phyloP scores from a whole-genome alignment of 2,113 vertebrate species.

The Ramphastos sulfuratus region DNA sequence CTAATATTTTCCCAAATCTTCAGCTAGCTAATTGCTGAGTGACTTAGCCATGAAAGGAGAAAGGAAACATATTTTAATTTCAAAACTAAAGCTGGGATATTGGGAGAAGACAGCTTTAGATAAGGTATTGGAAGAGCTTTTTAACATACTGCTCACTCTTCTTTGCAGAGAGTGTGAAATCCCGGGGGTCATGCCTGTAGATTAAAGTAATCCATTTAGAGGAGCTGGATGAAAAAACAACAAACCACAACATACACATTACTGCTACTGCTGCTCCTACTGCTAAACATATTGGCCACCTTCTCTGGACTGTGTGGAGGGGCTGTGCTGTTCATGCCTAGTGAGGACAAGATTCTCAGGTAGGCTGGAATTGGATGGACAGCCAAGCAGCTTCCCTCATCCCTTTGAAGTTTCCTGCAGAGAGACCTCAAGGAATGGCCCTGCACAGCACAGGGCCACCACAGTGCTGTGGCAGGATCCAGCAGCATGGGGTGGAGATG shows the following conservation, averaged over 20 bases:
- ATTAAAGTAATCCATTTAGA: not conserved
- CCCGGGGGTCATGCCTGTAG: not conserved
- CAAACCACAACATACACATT: not conserved
- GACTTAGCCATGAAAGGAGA: not conserved
- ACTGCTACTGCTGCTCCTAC: not conserved
- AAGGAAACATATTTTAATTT: constrained; percentile 20
- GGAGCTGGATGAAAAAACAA: not conserved
- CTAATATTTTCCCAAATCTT: not conserved
- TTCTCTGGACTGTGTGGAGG: not conserved
- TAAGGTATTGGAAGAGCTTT: not conserved
- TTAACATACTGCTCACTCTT: not conserved
- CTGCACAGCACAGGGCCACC: not conserved
- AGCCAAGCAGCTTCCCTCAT: not conserved
- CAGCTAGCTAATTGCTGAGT: not conserved
- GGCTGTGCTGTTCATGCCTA: not conserved
- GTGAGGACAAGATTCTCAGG: not conserved
- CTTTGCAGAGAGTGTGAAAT: not conserved
- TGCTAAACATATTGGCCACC: not conserved
- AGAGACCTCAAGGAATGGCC: accelerated
- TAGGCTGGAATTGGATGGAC: not conserved
- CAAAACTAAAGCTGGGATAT: not conserved
- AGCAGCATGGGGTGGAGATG: not conserved
- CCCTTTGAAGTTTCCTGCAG: not conserved
- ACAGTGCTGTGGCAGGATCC: not conserved
- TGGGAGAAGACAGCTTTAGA: not conserved